Evolutionary conservation across 2,113 vertebrate genomes (phyloP), one percentile per base, ranked within the genome.

Genomic region (Piaya cayana): DNA sequence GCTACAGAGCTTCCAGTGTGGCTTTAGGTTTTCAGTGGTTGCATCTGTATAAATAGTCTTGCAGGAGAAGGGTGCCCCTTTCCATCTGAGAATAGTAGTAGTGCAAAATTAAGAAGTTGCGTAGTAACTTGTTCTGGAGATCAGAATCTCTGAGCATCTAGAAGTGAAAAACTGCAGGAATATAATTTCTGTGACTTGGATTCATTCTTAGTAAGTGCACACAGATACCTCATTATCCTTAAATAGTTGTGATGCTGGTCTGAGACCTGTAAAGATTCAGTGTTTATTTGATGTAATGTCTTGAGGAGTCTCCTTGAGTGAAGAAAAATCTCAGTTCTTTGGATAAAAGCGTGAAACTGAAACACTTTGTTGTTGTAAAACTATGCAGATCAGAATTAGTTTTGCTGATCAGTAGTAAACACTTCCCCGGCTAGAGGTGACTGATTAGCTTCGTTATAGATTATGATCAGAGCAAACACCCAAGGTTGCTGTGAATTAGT

Each of bases 361-460:
- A 76, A 65, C 22, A 11, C 20, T 56, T 78, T 13, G 5, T 63
- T 56, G 18, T 62, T 18, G 13, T 22, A 50, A 69, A 83, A n/a
- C 47, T 65, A 0, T 63, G 8, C 2, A 42, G 71, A 83, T 88
- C 26, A 55, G 75, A 83, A 75, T 52, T 79, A 16, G 32, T 79
- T 87, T 67, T 88, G 39, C 70, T 69, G n/a, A 64, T 87, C 62
- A 82, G 78, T 58, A 82, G 39, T 76, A 85, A 89, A 58, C 58
- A 39, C 67, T 60, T 76, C 72, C 37, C 43, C 76, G 43, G 63
- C 62, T 92, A 6, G 58, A 85, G 65, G 53, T 88, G 85, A 91
- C 90, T 95, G 85, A 91, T 95, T 92, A 96, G 82, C 84, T 94
- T 91, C 79, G 75, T 82, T 95, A 76, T 27, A 75, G 88, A 18